Evolutionary conservation across 2,113 vertebrate species (phyloP), one percentile per base, ranked within the genome.

Genomic region (Megaceryle maxima): DNA sequence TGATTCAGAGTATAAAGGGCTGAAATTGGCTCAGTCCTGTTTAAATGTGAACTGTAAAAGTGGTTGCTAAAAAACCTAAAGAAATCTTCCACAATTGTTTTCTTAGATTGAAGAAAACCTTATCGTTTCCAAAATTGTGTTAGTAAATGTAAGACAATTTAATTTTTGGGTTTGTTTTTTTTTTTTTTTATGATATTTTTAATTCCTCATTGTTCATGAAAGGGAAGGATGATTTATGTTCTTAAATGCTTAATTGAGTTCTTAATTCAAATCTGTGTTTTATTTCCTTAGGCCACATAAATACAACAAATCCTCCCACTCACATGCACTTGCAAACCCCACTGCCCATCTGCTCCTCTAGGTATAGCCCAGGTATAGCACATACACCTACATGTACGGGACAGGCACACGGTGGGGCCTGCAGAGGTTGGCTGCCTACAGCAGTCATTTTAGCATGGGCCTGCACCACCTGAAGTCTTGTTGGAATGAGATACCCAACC

Each of bases 41-140:
- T 95, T 95, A 94, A 93, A 95, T 57, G 94, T 94, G 91, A 95
- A 94, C 94, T 95, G 94, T 88, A 88, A 28, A 88, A 41, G 80
- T 88, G 91, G 94, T 93, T 95, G 85, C 91, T 85, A 93, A 73
- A 84, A 85, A 80, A 57, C 8, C 2, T 12, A 88, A 80, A 85
- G 31, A 78, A 74, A 39, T 86, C 50, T 83, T 79, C 44, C 48
- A 39, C 44, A 74, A 6, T 26, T 39, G 18, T 83, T 82, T 79
- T 37, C 33, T 77, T 79, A 55, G 62, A 22, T n/a, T 26, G n/a
- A 78, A 48, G n/a, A 79, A 59, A 75, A 69, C 20, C 43, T 75
- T 25, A 21, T 4, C 0, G 1, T 37, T 88, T 80, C 68, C 56
- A 64, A 70, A 88, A 64, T 11, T 1, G 1, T 46, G 16, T 56